These are phyloP conservation scores for Colossoma macropomum DNA, from an alignment of 2,113 vertebrate species.

Conservation along the genomic window DNA sequence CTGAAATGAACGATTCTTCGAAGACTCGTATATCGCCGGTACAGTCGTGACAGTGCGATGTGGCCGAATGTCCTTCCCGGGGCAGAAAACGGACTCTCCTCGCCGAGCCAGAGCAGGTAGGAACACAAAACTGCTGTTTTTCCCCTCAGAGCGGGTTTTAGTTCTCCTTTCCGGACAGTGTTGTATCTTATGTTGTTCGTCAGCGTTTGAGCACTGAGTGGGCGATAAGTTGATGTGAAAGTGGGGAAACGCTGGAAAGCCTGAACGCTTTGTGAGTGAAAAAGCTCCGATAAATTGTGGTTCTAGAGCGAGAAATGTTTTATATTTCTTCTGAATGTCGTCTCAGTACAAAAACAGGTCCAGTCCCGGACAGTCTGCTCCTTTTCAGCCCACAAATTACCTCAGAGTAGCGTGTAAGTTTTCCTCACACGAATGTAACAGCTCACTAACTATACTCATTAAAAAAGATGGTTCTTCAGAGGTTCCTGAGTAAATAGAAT, in stretches of 20 bases:
- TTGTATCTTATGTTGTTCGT: background rate
- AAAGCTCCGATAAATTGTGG: background rate
- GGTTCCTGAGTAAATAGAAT: no score
- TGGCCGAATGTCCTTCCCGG: slow-evolving; percentile 60
- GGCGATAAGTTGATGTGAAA: background rate
- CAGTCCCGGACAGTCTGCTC: background rate
- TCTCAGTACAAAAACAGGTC: background rate
- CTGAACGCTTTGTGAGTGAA: background rate
- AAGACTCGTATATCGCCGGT: background rate
- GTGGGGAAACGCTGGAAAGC: background rate
- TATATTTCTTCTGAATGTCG: background rate
- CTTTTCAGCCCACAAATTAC: background rate
- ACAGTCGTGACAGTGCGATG: slow-evolving; percentile 51
- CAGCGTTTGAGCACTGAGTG: background rate
- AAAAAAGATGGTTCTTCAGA: no score
- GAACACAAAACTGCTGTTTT: background rate
- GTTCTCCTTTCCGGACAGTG: background rate
- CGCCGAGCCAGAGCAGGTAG: slow-evolving; percentile 70
- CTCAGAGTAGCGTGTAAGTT: background rate
- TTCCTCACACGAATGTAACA: no score
- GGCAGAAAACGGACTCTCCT: slow-evolving; percentile 59
- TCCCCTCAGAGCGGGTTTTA: background rate
- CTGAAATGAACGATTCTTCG: background rate
- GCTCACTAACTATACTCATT: no score
- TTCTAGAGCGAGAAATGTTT: background rate